Conservation (phyloP, 2,888 invertebrate species). For the Abscondita cerata region DNA sequence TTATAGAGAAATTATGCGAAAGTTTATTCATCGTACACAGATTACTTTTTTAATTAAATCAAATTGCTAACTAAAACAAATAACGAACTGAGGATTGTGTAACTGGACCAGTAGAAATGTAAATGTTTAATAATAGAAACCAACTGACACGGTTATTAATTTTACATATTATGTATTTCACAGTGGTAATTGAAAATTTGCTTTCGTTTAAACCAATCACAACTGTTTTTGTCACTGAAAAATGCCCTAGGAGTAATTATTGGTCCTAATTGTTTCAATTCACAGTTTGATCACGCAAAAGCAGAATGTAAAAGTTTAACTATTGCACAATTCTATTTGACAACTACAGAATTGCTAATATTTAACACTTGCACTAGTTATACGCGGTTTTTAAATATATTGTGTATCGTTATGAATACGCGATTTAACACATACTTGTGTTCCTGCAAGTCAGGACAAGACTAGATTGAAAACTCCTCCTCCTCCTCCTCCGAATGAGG, state of each 20-base stretch:
- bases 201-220: no score
- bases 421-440: not conserved
- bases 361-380: no score
- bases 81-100: not conserved
- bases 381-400: no score
- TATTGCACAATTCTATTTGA: not conserved
- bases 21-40: no score
- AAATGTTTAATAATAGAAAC: conserved; percentile 6
- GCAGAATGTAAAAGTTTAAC: not conserved
- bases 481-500: not conserved
- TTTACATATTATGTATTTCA: no score
- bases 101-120: not conserved
- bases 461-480: conserved; percentile 3
- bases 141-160: conserved; percentile 5
- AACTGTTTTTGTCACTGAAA: not conserved
- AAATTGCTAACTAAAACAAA: no score
- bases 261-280: not conserved
- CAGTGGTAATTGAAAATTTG: no score
- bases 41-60: no score
- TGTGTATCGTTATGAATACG: no score
- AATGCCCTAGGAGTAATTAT: conserved; percentile 1
- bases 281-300: conserved; percentile 7
- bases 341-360: no score
- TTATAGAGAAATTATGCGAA: no score
- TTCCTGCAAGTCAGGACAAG: not conserved